Evolutionary conservation across 2,888 invertebrate species (phyloP).

Genomic region (Sthenelais limicola): DNA sequence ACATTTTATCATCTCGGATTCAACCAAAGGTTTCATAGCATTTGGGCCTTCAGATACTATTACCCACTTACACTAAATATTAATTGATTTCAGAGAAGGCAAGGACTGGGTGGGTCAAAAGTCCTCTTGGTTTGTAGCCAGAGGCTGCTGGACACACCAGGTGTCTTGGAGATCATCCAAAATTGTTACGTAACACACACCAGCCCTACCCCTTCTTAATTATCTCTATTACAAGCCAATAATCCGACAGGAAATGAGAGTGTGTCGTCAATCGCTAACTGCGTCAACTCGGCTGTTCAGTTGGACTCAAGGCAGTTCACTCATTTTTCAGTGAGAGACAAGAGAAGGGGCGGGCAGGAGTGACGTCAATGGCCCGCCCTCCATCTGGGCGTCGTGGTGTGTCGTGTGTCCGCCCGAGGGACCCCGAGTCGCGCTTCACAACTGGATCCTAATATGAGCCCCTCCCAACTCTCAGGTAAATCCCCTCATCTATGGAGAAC

Average conservation of each 20-base stretch:
- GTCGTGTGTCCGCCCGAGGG: no score
- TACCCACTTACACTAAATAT: no score
- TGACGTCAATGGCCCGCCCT: slow-evolving; percentile 23
- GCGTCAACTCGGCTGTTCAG: background rate
- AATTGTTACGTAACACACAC: background rate
- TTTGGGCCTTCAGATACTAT: no score
- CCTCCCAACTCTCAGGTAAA: no score
- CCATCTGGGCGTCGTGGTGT: background rate
- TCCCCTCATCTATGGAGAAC: no score
- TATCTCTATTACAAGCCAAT: slow-evolving; percentile 28
- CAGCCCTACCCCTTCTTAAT: slow-evolving; percentile 14
- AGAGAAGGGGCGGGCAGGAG: slow-evolving; percentile 12
- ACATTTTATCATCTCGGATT: no score
- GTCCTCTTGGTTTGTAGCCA: background rate
- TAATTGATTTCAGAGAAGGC: no score
- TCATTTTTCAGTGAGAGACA: background rate
- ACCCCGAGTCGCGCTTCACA: no score
- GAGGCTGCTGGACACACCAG: slow-evolving; percentile 18
- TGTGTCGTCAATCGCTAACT: background rate
- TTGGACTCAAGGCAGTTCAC: background rate
- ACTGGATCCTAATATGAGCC: no score
- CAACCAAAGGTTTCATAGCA: no score
- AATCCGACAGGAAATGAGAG: slow-evolving; percentile 32
- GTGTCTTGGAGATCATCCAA: slow-evolving; percentile 10
- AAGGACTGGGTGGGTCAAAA: background rate